Conservation (phyloP, 2,888 invertebrate species). For the Drosophila bunnanda region DNA sequence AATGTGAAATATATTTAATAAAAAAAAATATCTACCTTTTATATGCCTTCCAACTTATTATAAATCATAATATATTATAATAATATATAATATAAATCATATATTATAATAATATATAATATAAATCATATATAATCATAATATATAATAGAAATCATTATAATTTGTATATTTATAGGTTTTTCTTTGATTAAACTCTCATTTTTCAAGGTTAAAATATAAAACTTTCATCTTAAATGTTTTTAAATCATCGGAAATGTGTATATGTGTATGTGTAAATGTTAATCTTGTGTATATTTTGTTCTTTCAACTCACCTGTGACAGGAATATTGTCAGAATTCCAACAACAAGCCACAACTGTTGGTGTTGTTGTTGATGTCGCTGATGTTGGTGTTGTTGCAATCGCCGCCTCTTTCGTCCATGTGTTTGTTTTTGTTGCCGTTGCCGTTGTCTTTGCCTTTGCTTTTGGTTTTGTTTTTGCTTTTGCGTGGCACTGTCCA, state of each 20-base stretch:
- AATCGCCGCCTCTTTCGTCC: slow-evolving; percentile 38
- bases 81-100: too few relatives aligned
- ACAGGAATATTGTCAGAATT: slow-evolving; percentile 44
- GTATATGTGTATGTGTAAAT: too few relatives aligned
- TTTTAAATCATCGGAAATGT: not conserved
- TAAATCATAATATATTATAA: too few relatives aligned
- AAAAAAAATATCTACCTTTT: too few relatives aligned
- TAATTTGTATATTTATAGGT: not conserved
- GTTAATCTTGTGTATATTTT: too few relatives aligned
- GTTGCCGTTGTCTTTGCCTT: slow-evolving; percentile 29
- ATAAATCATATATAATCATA: too few relatives aligned
- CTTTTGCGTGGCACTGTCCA: slow-evolving; percentile 53
- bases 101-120: too few relatives aligned
- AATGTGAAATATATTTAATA: too few relatives aligned
- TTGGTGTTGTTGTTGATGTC: slow-evolving; percentile 19
- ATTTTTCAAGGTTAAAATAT: not conserved
- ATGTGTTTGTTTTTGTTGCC: slow-evolving; percentile 24
- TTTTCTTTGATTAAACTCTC: not conserved
- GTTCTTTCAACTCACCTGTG: slow-evolving; percentile 43
- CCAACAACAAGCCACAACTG: slow-evolving; percentile 40
- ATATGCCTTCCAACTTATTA: too few relatives aligned
- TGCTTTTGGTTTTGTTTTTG: slow-evolving; percentile 17
- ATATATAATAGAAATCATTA: too few relatives aligned
- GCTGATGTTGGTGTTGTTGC: slow-evolving; percentile 17
- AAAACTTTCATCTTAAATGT: not conserved